A percentile compares a stretch with the other conserved stretches of the same genome.
These are phyloP conservation scores for Dusona sp. DNA, from an alignment of 2,888 invertebrate species.

Conservation along the genomic window DNA sequence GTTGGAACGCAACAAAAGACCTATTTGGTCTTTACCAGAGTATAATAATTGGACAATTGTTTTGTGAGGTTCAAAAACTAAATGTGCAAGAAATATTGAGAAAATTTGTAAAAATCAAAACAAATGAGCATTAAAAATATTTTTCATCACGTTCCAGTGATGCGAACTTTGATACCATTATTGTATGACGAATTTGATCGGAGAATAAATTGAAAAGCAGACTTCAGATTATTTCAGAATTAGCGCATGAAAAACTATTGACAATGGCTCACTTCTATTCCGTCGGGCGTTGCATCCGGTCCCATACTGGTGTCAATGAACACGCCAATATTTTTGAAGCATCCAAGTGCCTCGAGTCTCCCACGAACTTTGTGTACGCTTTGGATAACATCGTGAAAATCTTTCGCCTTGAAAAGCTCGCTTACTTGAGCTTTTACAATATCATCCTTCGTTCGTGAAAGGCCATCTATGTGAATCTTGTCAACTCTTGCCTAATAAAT, in stretches of 20 bases:
- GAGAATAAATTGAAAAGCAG: background rate
- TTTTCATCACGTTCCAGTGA: background rate
- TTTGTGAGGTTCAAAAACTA: background rate
- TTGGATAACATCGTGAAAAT: constrained; percentile 94
- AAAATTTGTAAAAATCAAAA: background rate
- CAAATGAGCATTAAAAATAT: background rate
- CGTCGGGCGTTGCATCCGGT: constrained; percentile 90
- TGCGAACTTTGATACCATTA: background rate
- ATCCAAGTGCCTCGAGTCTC: constrained; percentile 93
- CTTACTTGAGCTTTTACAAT: constrained; percentile 92
- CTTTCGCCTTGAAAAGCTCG: constrained; percentile 93
- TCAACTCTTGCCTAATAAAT: constrained; percentile 91
- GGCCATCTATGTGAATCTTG: constrained; percentile 93
- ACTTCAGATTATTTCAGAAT: background rate
- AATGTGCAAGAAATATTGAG: background rate
- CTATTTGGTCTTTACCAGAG: too few species aligned
- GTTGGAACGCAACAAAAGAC: too few species aligned
- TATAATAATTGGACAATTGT: too few species aligned
- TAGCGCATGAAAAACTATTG: background rate
- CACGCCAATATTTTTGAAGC: constrained; percentile 94
- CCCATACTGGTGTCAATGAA: constrained; percentile 95
- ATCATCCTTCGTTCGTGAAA: constrained; percentile 95
- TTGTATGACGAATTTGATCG: background rate
- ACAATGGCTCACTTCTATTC: constrained; percentile 88
- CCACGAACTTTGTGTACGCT: constrained; percentile 89